phyloP scores from a whole-genome alignment of 1,140 invertebrate species.

The Pseudobourletiella spinata region DNA sequence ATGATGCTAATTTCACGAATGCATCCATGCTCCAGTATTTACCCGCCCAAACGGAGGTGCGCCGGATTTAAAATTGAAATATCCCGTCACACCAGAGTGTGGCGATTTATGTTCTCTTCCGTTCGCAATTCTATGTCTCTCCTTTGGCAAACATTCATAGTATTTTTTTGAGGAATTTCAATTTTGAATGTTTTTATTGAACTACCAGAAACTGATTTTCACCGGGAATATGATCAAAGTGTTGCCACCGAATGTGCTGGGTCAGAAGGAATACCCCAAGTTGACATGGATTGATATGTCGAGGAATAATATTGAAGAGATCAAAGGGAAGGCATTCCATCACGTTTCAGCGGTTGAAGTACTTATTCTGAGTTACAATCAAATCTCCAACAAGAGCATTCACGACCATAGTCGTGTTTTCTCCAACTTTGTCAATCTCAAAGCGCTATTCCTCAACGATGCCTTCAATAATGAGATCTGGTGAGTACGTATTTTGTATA shows the following conservation, averaged over 20 bases:
- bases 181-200: conserved; percentile 5
- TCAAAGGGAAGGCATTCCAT: conserved; percentile 67
- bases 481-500: conserved; percentile 39
- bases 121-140: too few relatives aligned
- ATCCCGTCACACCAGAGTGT: background rate
- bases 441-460: conserved; percentile 63
- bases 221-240: conserved; percentile 57
- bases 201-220: conserved; percentile 57
- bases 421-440: conserved; percentile 63
- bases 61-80: background rate
- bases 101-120: too few relatives aligned
- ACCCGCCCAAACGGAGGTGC: conserved; percentile 54
- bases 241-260: conserved; percentile 64
- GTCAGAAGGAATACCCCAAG: conserved; percentile 49
- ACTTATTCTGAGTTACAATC: conserved; percentile 66
- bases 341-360: conserved; percentile 59
- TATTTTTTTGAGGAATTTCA: too few relatives aligned
- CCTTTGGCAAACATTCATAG: background rate
- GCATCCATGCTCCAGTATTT: conserved; percentile 52
- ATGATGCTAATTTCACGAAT: conserved; percentile 51
- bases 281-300: conserved; percentile 65
- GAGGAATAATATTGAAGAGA: conserved; percentile 62
- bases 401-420: conserved; percentile 63
- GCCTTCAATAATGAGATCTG: conserved; percentile 61
- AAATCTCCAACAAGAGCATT: conserved; percentile 46